A percentile compares a stretch with the other conserved stretches of the same genome.
Evolutionary conservation across 2,113 vertebrate species (phyloP).

Genomic region (Pseudolaguvia tuberculata): DNA sequence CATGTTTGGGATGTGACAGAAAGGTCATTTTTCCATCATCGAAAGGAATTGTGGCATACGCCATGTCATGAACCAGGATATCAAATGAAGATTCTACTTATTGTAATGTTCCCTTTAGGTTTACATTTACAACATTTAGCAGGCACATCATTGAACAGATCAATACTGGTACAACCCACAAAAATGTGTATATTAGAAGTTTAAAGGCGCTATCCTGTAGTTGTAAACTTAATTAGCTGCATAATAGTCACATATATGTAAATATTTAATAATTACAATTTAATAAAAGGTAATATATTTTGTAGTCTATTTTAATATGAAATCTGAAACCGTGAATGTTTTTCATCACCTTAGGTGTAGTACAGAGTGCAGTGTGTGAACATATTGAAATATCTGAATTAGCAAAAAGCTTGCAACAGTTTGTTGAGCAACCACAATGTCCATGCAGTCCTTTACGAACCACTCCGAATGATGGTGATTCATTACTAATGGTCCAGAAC

Average conservation of each 20-base stretch:
- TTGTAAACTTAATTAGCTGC: neutral
- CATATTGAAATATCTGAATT: conserved; percentile 12
- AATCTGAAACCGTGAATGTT: neutral
- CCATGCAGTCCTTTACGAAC: neutral
- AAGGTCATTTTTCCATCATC: neutral
- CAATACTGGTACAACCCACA: no score
- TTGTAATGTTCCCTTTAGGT: no score
- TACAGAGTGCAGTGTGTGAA: conserved; percentile 14
- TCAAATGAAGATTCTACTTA: no score
- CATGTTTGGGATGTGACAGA: neutral
- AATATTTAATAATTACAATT: neutral
- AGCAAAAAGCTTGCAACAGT: neutral
- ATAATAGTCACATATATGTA: neutral
- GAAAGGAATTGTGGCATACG: neutral
- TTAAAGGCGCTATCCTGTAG: neutral
- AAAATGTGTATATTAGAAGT: neutral
- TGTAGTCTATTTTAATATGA: neutral
- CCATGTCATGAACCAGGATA: neutral
- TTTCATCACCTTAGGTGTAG: conserved; percentile 4
- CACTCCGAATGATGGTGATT: neutral
- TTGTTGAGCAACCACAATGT: conserved; percentile 4
- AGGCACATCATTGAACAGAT: no score
- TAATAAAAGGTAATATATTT: neutral
- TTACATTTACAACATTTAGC: no score
- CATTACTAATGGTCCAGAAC: conserved; percentile 46